phyloP scores from a whole-genome alignment of 2,888 invertebrate genomes.

The Strigamia maritima region DNA sequence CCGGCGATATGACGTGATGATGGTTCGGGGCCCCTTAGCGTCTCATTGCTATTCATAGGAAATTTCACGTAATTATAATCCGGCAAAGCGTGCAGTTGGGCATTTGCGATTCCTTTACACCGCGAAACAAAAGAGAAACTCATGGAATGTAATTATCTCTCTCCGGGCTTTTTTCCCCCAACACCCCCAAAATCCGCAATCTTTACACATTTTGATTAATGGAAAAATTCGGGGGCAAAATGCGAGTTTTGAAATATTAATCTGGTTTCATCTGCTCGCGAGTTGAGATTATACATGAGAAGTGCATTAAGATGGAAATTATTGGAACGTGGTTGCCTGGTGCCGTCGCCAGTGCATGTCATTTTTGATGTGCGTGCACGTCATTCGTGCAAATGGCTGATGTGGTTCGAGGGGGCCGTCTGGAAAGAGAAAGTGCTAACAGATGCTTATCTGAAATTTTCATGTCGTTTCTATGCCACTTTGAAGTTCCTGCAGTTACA shows the following conservation, averaged over 20 bases:
- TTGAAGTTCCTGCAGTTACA: background rate
- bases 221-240: background rate
- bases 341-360: background rate
- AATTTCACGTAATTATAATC: background rate
- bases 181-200: too few species aligned
- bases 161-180: too few species aligned
- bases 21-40: background rate
- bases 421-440: background rate
- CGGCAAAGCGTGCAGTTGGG: background rate
- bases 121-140: background rate
- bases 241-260: background rate
- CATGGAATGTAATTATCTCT: background rate
- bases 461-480: background rate
- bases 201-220: background rate
- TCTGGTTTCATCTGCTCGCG: background rate
- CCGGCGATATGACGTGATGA: background rate
- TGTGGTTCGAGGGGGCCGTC: background rate
- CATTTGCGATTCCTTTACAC: background rate
- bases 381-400: background rate
- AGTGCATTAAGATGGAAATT: slow-evolving; percentile 4
- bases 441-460: background rate
- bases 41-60: background rate
- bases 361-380: background rate
- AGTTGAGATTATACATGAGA: background rate
- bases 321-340: background rate